Percentiles rank a stretch among this genome's conserved stretches.
These are phyloP conservation scores for Apostichopus leukothele DNA, from an alignment of 53 echinoderm and acorn worm genomes.

Conservation along the genomic window DNA sequence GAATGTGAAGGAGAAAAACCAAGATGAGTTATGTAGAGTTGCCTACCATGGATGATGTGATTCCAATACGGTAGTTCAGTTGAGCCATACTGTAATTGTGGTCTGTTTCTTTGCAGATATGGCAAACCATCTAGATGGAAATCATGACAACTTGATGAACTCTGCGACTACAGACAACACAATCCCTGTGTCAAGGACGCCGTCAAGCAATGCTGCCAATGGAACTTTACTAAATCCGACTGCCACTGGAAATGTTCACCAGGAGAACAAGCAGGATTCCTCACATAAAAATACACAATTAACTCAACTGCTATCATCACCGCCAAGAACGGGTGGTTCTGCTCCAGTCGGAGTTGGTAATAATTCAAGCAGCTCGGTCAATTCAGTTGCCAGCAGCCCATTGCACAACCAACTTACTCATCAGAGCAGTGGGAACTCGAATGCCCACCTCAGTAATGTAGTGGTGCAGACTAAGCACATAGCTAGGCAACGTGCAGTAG, in stretches of 20 bases:
- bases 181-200: conserved; percentile 53
- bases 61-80: too few species aligned
- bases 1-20: too few species aligned
- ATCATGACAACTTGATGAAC: conserved; percentile 76
- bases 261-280: conserved; percentile 56
- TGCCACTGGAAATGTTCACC: conserved; percentile 44
- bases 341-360: conserved; percentile 55
- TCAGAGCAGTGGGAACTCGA: conserved; percentile 50
- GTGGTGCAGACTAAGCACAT: conserved; percentile 22
- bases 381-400: conserved; percentile 51
- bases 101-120: conserved; percentile 65
- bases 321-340: conserved; percentile 73
- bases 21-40: too few species aligned
- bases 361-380: conserved; percentile 63
- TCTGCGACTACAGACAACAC: conserved; percentile 54
- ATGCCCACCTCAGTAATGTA: conserved; percentile 43
- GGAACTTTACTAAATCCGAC: conserved; percentile 68
- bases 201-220: conserved; percentile 62
- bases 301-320: conserved; percentile 83
- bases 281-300: conserved; percentile 93
- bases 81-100: not conserved
- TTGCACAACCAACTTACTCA: conserved; percentile 63
- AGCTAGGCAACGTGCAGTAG: not conserved
- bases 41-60: too few species aligned
- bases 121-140: conserved; percentile 61